Conservation (phyloP, 2,113 vertebrate genomes). For the Heliornis fulica region DNA sequence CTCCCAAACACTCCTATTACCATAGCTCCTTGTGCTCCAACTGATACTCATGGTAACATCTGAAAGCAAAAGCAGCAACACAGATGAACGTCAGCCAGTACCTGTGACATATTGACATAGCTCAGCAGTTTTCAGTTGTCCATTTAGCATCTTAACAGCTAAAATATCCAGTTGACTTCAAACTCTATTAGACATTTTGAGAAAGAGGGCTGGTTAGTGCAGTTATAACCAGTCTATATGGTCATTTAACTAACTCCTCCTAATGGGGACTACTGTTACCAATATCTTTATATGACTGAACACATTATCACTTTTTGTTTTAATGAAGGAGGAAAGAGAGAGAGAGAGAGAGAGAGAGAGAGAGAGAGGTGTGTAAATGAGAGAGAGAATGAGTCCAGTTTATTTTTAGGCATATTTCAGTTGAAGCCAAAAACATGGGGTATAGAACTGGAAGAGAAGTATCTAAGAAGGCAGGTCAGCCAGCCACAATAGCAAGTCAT, state of each 20-base stretch:
- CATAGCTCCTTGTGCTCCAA: conserved; percentile 43
- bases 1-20: conserved; percentile 58
- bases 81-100: conserved; percentile 32
- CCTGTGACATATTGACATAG: not conserved
- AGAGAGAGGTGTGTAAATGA: too few relatives aligned
- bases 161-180: not conserved
- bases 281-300: not conserved
- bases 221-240: not conserved
- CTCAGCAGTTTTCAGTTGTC: not conserved
- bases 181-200: not conserved
- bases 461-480: not conserved
- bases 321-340: too few relatives aligned
- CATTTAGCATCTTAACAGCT: not conserved
- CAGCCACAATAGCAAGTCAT: not conserved
- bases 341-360: too few relatives aligned
- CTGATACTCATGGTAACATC: conserved; percentile 37
- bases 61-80: conserved; percentile 61
- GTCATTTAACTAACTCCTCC: not conserved
- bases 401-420: not conserved
- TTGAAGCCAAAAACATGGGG: not conserved
- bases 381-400: too few relatives aligned
- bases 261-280: not conserved
- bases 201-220: not conserved
- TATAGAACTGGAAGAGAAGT: not conserved
- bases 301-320: not conserved